Conservation (phyloP, 2,113 vertebrate species). For the Empidonax alnorum region DNA sequence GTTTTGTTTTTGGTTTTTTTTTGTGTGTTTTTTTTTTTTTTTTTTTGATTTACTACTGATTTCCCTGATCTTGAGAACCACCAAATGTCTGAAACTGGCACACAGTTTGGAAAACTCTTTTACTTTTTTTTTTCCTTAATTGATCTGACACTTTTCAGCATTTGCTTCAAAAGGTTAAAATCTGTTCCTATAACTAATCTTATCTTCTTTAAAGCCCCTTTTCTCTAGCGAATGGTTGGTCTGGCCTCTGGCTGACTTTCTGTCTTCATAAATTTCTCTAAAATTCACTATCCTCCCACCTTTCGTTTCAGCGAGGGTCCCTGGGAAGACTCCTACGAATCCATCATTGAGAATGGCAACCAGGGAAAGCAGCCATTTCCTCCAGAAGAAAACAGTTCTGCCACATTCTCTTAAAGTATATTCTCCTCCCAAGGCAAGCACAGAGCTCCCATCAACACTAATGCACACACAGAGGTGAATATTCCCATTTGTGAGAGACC, state of each 20-base stretch:
- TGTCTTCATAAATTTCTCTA: constrained; percentile 32
- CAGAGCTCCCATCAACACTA: constrained; percentile 69
- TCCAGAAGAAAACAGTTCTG: constrained; percentile 64
- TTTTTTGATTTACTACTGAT: background rate
- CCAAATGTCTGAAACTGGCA: constrained; percentile 19
- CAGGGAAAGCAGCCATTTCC: constrained; percentile 31
- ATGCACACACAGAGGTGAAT: constrained; percentile 37
- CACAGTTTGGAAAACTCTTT: background rate
- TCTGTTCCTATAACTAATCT: constrained; percentile 48
- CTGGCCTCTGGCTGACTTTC: constrained; percentile 19
- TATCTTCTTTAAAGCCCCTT: background rate
- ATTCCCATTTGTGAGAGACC: background rate
- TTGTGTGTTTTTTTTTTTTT: background rate
- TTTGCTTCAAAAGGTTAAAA: constrained; percentile 59
- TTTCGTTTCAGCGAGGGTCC: background rate
- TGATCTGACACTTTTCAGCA: constrained; percentile 24
- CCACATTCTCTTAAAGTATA: constrained; percentile 70
- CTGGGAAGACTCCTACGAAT: background rate
- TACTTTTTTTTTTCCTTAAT: constrained; percentile 1
- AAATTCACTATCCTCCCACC: background rate
- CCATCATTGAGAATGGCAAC: constrained; percentile 22
- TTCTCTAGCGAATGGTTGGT: background rate
- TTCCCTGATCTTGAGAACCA: background rate
- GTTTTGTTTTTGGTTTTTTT: too few species aligned
- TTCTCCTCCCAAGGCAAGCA: constrained; percentile 67